Evolutionary conservation across 2,113 vertebrate genomes (phyloP).

Genomic region (Oostethus manadensis): DNA sequence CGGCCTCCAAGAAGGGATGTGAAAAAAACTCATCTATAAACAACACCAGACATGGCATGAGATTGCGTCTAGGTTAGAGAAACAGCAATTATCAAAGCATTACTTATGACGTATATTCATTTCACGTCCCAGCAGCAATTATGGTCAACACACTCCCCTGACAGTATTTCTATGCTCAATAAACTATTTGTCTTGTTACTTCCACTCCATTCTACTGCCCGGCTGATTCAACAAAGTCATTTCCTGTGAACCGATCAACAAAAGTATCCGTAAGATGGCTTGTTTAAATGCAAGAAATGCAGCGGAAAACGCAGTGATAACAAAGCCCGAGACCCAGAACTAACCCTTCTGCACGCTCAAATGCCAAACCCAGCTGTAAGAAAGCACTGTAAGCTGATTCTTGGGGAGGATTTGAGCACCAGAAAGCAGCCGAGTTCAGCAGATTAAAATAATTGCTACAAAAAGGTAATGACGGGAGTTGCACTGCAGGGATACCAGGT

Average conservation of each 20-base stretch:
- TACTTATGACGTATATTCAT: no score
- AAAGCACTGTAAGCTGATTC: not conserved
- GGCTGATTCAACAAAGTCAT: not conserved
- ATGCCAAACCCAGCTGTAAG: not conserved
- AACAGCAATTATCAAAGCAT: not conserved
- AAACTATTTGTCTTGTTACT: not conserved
- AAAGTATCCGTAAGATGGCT: not conserved
- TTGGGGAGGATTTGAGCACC: not conserved
- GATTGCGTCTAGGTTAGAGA: no score
- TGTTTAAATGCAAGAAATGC: not conserved
- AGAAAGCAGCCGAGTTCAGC: no score
- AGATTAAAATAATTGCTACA: no score
- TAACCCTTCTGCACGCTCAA: not conserved
- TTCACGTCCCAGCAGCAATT: no score
- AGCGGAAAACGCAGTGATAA: not conserved
- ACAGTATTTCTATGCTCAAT: not conserved
- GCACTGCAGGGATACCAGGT: no score
- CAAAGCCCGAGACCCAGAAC: not conserved
- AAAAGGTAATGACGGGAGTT: no score
- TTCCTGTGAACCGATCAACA: not conserved
- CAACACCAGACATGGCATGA: not conserved
- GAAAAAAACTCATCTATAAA: slow-evolving; percentile 88
- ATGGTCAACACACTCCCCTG: no score
- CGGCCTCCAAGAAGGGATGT: slow-evolving; percentile 87
- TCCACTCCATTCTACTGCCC: no score